A percentile compares a stretch with the other conserved stretches of the same genome.
These are phyloP conservation scores for Rhinoptilus africanus DNA, from an alignment of 2,113 vertebrate species.

Conservation along the genomic window DNA sequence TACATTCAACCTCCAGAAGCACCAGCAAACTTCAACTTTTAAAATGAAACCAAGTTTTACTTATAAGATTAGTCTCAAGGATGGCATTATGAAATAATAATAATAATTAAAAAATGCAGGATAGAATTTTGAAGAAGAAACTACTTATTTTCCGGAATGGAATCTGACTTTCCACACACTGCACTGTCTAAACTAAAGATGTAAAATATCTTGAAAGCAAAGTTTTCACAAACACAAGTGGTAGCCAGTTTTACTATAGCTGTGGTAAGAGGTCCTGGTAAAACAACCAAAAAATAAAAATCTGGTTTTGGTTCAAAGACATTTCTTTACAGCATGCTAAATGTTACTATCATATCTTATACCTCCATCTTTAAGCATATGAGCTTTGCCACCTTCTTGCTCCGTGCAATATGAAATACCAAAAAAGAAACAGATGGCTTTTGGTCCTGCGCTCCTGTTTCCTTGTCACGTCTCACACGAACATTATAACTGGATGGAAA, in stretches of 20 bases:
- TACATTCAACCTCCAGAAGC: neutral
- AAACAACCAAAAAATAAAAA: neutral
- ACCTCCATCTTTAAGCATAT: neutral
- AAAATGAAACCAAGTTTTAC: neutral
- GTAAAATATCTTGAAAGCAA: neutral
- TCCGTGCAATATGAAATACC: conserved; percentile 1
- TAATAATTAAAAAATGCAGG: neutral
- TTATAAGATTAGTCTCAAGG: neutral
- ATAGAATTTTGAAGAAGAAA: neutral
- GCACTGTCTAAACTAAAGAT: neutral
- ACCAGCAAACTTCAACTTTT: neutral
- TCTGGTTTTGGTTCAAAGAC: neutral
- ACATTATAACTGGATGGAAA: conserved; percentile 32
- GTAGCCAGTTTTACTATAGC: conserved; percentile 14
- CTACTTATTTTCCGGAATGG: neutral
- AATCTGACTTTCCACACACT: neutral
- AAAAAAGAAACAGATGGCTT: conserved; percentile 62
- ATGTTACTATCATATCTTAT: neutral
- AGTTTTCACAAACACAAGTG: neutral
- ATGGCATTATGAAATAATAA: neutral
- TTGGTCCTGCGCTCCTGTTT: conserved; percentile 48
- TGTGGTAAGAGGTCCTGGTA: neutral
- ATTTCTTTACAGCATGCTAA: neutral
- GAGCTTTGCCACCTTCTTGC: conserved; percentile 30
- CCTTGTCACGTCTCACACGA: conserved; percentile 55